These are phyloP conservation scores for Paradisaea rubra DNA, from an alignment of 2,113 vertebrate species.

Conservation along the genomic window DNA sequence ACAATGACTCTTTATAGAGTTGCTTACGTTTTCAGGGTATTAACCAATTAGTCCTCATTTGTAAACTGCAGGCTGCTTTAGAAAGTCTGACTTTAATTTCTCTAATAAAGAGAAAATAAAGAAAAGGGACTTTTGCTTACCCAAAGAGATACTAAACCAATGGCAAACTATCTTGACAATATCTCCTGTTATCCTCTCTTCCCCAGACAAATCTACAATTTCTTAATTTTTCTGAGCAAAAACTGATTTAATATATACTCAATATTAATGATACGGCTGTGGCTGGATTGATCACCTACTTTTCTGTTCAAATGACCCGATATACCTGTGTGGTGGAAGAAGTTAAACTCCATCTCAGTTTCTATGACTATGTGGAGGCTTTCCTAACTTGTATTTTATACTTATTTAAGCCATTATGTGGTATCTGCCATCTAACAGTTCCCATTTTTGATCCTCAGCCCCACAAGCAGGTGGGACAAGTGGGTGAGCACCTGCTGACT, in stretches of 20 bases:
- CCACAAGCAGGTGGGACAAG: neutral
- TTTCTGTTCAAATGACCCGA: neutral
- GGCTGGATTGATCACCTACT: neutral
- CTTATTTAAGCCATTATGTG: neutral
- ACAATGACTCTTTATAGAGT: neutral
- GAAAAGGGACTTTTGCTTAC: neutral
- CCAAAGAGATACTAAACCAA: neutral
- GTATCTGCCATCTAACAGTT: neutral
- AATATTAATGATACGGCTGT: neutral
- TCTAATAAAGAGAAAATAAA: neutral
- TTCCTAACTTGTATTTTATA: neutral
- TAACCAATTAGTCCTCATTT: neutral
- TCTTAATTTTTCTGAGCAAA: neutral
- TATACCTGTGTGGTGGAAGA: neutral
- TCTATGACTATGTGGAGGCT: neutral
- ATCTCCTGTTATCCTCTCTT: neutral
- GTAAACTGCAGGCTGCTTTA: neutral
- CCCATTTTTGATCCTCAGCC: neutral
- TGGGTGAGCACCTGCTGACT: neutral
- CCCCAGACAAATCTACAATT: neutral
- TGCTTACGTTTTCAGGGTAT: neutral
- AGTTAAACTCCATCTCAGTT: neutral
- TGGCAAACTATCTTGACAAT: neutral
- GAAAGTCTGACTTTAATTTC: neutral
- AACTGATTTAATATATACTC: neutral